These are phyloP conservation scores for Trissolcus brochymenae DNA, from an alignment of 2,888 invertebrate genomes.

Conservation along the genomic window DNA sequence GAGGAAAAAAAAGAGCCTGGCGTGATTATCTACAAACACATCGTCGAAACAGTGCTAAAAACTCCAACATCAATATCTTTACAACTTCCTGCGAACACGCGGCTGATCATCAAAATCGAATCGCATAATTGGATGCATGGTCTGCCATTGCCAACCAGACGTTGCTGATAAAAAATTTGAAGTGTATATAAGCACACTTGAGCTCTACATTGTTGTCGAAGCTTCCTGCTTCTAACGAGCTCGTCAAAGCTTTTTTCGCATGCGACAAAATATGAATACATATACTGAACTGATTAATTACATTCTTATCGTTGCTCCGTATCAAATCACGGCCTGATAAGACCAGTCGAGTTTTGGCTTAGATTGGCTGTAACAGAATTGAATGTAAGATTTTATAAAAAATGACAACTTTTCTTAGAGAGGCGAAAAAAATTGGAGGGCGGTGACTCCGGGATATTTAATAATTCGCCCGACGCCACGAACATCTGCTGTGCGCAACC, in stretches of 20 bases:
- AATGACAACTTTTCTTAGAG: not conserved
- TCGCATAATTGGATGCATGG: constrained; percentile 35
- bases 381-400: not conserved
- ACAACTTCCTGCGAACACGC: constrained; percentile 45
- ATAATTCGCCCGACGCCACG: constrained; percentile 73
- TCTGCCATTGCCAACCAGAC: constrained; percentile 14
- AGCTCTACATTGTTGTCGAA: constrained; percentile 20
- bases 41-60: constrained; percentile 47
- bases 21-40: constrained; percentile 42
- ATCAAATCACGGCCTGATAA: not conserved
- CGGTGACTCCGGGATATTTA: constrained; percentile 65
- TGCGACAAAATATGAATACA: not conserved
- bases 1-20: constrained; percentile 24
- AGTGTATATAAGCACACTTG: constrained; percentile 31
- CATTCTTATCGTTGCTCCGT: not conserved
- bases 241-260: constrained; percentile 21
- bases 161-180: constrained; percentile 38
- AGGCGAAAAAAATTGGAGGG: not conserved
- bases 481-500: constrained; percentile 72
- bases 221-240: constrained; percentile 46
- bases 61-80: constrained; percentile 52
- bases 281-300: constrained; percentile 7
- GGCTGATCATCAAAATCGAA: constrained; percentile 44
- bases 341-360: not conserved
- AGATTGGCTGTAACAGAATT: not conserved